Evolutionary conservation across 2,888 invertebrate genomes (phyloP).

Genomic region (Aquatica leii): DNA sequence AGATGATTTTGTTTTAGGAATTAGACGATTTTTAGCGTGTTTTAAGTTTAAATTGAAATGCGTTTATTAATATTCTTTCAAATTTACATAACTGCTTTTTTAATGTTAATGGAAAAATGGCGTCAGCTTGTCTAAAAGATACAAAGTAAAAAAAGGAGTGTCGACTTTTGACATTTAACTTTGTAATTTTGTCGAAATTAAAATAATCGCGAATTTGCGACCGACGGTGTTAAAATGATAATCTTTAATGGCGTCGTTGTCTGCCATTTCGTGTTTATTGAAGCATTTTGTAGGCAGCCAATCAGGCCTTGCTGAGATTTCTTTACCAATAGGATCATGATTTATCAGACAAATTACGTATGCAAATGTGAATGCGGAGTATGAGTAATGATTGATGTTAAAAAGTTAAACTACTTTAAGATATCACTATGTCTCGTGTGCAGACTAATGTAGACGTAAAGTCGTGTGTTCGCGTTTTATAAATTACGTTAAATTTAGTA

Average conservation of each 20-base stretch:
- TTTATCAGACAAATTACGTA: constrained; percentile 45
- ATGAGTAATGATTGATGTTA: constrained; percentile 41
- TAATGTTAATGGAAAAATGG: constrained; percentile 8
- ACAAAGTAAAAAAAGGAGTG: constrained; percentile 2
- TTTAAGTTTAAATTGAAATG: no score
- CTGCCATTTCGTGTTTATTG: constrained; percentile 44
- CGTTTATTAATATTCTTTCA: neutral
- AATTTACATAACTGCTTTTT: constrained; percentile 2
- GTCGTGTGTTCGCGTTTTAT: neutral
- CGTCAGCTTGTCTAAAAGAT: constrained; percentile 3
- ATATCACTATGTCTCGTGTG: constrained; percentile 44
- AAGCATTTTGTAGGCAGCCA: constrained; percentile 36
- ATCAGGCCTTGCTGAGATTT: constrained; percentile 41
- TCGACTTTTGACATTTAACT: constrained; percentile 9
- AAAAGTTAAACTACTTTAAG: constrained; percentile 46
- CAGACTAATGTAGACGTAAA: no score
- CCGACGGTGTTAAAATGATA: neutral
- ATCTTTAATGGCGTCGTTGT: constrained; percentile 45
- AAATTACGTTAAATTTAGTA: constrained; percentile 37
- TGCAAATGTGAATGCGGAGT: constrained; percentile 42
- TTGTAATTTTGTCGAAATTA: neutral
- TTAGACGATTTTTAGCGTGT: no score
- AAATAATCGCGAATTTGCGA: neutral
- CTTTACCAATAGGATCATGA: constrained; percentile 46
- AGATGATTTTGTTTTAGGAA: no score